Percentiles rank a stretch among this genome's conserved stretches.
Conservation (phyloP, 1,140 invertebrate species). For the Drosophila punjabiensis region DNA sequence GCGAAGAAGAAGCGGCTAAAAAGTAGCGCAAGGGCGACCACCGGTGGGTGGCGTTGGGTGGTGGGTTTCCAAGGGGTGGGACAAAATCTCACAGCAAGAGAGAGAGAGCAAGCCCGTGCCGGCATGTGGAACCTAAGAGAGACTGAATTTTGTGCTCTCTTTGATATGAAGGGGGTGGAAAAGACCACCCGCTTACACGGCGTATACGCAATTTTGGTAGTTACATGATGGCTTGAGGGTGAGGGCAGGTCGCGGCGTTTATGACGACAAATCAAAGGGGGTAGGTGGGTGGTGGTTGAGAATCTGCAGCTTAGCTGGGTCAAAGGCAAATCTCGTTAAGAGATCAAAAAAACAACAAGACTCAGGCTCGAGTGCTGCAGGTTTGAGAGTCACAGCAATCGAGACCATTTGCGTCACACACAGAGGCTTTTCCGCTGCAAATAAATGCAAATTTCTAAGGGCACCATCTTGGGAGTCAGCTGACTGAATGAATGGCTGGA, state of each 20-base stretch:
- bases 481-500: slow-evolving; percentile 19
- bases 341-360: slow-evolving; percentile 24
- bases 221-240: slow-evolving; percentile 60
- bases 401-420: slow-evolving; percentile 65
- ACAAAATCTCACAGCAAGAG: not conserved
- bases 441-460: slow-evolving; percentile 58
- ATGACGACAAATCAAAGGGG: slow-evolving; percentile 12
- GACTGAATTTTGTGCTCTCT: slow-evolving; percentile 3
- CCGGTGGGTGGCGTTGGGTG: slow-evolving; percentile 55
- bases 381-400: slow-evolving; percentile 48
- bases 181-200: slow-evolving; percentile 8
- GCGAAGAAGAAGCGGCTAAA: slow-evolving; percentile 42
- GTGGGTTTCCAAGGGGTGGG: slow-evolving; percentile 20
- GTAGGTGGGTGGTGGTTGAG: slow-evolving; percentile 3
- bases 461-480: slow-evolving; percentile 44
- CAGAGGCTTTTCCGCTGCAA: slow-evolving; percentile 22
- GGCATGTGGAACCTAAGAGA: slow-evolving; percentile 57
- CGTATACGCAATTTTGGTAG: slow-evolving; percentile 56
- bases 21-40: slow-evolving; percentile 82
- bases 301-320: slow-evolving; percentile 25
- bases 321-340: slow-evolving; percentile 43
- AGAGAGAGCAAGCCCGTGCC: slow-evolving; percentile 22
- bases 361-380: slow-evolving; percentile 17
- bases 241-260: slow-evolving; percentile 40
- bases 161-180: slow-evolving; percentile 14